These are phyloP conservation scores for Eremobia ochroleuca DNA, from an alignment of 2,888 invertebrate species.

Conservation along the genomic window DNA sequence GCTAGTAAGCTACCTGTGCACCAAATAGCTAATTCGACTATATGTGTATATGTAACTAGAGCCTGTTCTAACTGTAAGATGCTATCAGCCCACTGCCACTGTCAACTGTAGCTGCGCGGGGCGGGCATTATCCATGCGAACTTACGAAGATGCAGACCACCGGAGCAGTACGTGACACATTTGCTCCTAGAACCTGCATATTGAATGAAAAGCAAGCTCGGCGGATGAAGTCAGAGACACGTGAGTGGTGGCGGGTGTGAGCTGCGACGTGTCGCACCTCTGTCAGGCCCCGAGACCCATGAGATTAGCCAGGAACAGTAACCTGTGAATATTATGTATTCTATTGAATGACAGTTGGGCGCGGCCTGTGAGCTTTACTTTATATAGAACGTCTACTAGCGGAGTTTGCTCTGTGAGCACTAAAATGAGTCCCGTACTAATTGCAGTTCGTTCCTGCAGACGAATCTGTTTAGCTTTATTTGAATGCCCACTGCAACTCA, in stretches of 20 bases:
- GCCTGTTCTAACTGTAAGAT: neutral
- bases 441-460: no score
- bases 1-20: no score
- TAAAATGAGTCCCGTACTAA: no score
- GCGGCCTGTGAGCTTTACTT: neutral
- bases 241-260: no score
- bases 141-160: neutral
- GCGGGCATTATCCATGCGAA: neutral
- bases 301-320: neutral
- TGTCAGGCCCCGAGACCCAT: neutral
- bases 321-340: neutral
- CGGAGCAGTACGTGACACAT: neutral
- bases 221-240: neutral
- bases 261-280: no score
- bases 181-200: neutral
- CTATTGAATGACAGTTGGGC: neutral
- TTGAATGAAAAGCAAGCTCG: neutral
- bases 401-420: no score
- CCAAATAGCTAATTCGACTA: no score
- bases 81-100: neutral
- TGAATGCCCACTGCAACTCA: no score
- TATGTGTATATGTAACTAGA: neutral
- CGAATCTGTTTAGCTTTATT: no score
- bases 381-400: no score
- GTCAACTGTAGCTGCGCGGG: neutral